Conservation (phyloP, 2,888 invertebrate genomes). For the Scaptomyza parva region DNA sequence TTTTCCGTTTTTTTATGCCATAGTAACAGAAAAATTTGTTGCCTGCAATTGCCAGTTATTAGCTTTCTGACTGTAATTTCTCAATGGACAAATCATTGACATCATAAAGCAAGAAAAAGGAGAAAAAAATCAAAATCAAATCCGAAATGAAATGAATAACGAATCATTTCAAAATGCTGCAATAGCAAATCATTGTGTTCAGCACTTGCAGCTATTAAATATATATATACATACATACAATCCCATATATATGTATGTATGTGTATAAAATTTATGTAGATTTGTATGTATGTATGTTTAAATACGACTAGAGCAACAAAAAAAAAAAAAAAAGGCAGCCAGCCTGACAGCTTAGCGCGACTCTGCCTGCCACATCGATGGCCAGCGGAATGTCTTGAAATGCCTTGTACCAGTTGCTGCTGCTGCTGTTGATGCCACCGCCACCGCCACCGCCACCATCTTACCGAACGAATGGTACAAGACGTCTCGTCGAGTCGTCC, state of each 20-base stretch:
- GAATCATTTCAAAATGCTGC: slow-evolving; percentile 52
- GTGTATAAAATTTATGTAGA: slow-evolving; percentile 8
- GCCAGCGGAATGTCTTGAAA: slow-evolving; percentile 62
- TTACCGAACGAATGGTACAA: slow-evolving; percentile 58
- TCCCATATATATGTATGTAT: neutral
- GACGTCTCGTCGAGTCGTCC: slow-evolving; percentile 43
- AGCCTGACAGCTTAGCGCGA: slow-evolving; percentile 54
- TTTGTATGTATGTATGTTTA: slow-evolving; percentile 12
- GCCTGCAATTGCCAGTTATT: slow-evolving; percentile 52
- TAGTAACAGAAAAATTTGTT: slow-evolving; percentile 21
- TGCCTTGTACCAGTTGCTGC: slow-evolving; percentile 33
- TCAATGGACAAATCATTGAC: slow-evolving; percentile 53
- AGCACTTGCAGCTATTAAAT: slow-evolving; percentile 35
- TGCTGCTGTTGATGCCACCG: neutral
- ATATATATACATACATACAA: slow-evolving; percentile 5
- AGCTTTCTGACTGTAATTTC: slow-evolving; percentile 23
- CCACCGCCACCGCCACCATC: neutral
- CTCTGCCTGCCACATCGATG: slow-evolving; percentile 36
- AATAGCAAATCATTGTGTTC: slow-evolving; percentile 28
- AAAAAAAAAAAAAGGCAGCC: slow-evolving; percentile 47
- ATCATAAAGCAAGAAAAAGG: slow-evolving; percentile 41
- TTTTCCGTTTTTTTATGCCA: no score
- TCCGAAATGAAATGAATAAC: slow-evolving; percentile 43
- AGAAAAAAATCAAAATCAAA: no score
- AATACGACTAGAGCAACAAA: slow-evolving; percentile 23